Evolutionary conservation across 2,113 vertebrate genomes (phyloP).

Genomic region (Sphyrna mokarran): DNA sequence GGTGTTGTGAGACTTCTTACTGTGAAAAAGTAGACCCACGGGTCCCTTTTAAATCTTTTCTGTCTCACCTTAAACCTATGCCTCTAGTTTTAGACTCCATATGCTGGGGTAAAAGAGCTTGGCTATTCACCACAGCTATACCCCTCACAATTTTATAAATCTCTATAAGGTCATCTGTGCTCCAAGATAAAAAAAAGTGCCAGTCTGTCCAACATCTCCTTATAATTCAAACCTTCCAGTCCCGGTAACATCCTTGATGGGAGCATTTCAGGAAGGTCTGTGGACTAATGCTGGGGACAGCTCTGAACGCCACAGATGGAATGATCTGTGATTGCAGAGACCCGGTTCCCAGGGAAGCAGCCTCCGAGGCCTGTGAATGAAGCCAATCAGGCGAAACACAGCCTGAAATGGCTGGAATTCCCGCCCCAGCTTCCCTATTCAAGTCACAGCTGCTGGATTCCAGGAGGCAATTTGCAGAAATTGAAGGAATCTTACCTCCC

Average conservation of each 20-base stretch:
- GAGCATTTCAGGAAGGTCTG: constrained; percentile 41
- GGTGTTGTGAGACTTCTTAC: no score
- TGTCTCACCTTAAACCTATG: no score
- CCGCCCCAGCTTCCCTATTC: constrained; percentile 45
- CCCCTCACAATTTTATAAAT: no score
- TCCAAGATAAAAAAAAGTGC: no score
- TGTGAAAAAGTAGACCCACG: background rate
- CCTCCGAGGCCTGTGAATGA: constrained; percentile 57
- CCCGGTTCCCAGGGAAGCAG: constrained; percentile 42
- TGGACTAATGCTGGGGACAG: constrained; percentile 44
- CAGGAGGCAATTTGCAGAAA: constrained; percentile 1
- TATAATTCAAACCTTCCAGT: no score
- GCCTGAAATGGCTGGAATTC: constrained; percentile 47
- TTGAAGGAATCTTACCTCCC: background rate
- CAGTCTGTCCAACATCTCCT: no score
- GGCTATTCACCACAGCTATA: no score
- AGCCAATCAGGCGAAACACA: constrained; percentile 59
- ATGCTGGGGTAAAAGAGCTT: no score
- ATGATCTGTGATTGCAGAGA: constrained; percentile 48
- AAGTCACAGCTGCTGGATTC: constrained; percentile 40
- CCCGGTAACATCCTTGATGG: no score
- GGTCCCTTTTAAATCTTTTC: no score
- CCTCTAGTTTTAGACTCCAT: no score
- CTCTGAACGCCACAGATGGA: constrained; percentile 44
- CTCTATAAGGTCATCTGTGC: no score